Conservation (phyloP, 2,113 vertebrate species). For the Orientallactaga bullata region DNA sequence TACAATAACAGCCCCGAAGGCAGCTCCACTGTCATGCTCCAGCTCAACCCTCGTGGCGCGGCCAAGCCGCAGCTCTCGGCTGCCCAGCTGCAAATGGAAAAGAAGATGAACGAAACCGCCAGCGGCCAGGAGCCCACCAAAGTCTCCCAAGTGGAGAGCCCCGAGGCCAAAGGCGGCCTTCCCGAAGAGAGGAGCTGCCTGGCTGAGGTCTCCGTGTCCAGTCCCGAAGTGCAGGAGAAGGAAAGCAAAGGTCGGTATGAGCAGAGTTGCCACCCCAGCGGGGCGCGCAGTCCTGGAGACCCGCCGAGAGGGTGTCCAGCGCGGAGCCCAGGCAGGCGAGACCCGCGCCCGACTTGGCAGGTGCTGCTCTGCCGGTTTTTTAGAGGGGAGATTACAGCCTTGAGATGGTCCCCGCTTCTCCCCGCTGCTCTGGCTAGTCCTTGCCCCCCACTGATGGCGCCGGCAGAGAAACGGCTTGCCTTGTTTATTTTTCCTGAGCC, state of each 20-base stretch:
- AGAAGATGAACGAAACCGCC: constrained; percentile 92
- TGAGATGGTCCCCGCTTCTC: constrained; percentile 43
- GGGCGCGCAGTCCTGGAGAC: constrained; percentile 90
- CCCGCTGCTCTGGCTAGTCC: constrained; percentile 48
- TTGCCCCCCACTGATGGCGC: constrained; percentile 68
- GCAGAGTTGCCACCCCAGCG: constrained; percentile 92
- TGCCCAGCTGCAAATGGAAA: constrained; percentile 93
- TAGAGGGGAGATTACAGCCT: constrained; percentile 65
- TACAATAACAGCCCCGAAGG: constrained; percentile 94
- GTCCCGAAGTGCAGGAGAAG: constrained; percentile 95
- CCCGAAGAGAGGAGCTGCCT: constrained; percentile 93
- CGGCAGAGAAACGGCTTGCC: constrained; percentile 70
- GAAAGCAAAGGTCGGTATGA: constrained; percentile 99
- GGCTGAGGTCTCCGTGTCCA: constrained; percentile 94
- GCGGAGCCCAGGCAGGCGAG: constrained; percentile 94
- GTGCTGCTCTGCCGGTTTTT: constrained; percentile 84
- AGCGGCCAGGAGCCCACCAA: constrained; percentile 91
- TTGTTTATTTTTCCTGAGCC: constrained; percentile 77
- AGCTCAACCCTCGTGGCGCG: constrained; percentile 94
- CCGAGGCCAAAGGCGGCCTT: constrained; percentile 92
- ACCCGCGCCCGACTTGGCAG: constrained; percentile 83
- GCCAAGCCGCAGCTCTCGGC: constrained; percentile 94
- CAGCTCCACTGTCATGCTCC: constrained; percentile 96
- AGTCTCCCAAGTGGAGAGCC: constrained; percentile 92
- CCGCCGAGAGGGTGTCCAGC: constrained; percentile 92